A percentile compares a stretch with the other conserved stretches of the same genome.
These are phyloP conservation scores for Eleutherodactylus coqui DNA, from an alignment of 2,797 vertebrate species.

Conservation along the genomic window DNA sequence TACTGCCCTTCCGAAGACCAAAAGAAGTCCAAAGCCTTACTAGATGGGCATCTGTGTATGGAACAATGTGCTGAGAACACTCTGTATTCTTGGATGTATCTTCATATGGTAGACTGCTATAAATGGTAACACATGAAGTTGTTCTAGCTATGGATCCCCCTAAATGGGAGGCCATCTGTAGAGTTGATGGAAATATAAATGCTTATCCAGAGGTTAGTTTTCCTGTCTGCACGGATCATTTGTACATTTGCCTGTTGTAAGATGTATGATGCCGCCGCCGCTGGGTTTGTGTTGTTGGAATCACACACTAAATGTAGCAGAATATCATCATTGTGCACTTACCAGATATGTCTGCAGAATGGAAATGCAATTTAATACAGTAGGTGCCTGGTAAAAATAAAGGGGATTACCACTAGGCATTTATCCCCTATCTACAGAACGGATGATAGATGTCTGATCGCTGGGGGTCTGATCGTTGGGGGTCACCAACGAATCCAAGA, in stretches of 20 bases:
- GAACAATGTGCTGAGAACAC: too few relatives aligned
- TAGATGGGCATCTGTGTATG: too few relatives aligned
- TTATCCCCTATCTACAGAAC: too few relatives aligned
- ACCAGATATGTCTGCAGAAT: background rate
- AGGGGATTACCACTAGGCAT: too few relatives aligned
- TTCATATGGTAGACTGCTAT: too few relatives aligned
- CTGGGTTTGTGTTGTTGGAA: background rate
- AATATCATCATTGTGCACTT: background rate
- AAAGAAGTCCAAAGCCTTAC: too few relatives aligned
- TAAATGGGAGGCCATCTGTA: background rate
- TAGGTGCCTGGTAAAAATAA: background rate
- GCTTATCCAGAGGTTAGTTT: background rate
- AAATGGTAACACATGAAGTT: too few relatives aligned
- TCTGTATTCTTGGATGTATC: too few relatives aligned
- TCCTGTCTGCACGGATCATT: conserved; percentile 22
- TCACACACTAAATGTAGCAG: background rate
- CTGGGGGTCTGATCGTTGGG: too few relatives aligned
- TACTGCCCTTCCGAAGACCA: too few relatives aligned
- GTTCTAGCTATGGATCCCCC: background rate
- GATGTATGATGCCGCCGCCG: background rate
- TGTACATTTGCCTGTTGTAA: background rate
- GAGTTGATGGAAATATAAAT: background rate
- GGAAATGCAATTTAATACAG: background rate
- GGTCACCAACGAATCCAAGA: too few relatives aligned
- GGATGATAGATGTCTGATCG: too few relatives aligned